Base-by-base conservation (phyloP, 2,888 invertebrate genomes). In the Volucella bombylans region DNA sequence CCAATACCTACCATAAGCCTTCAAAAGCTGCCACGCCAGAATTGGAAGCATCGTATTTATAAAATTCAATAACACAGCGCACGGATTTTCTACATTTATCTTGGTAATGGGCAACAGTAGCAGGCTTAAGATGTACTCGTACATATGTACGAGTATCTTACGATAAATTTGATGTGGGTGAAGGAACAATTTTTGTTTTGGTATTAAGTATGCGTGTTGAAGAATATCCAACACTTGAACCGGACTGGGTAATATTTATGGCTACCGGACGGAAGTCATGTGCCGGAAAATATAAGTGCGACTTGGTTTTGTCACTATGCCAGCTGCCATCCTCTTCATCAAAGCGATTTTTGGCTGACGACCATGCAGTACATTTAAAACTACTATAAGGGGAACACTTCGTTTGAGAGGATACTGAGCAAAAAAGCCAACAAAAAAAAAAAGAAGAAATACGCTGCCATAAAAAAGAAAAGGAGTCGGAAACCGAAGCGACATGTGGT, bases 281-380 rank as follows among this genome's bases (percentile, higher is more conserved):
- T 80, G 80, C 65, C 83, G 83, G 83, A 83, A 83, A 72, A 79
- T 74, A 79, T 61, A 79, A 79, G 83, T 83, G 74, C 74, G 71
- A 71, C 69, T 80, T 43, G 74, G 74, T 83, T 83, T 83, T 83
- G 83, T 83, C 83, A 83, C 74, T 52, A 59, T 57, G 83, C 83
- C 83, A 83, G 55, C 69, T 79, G 71, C 68, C 59, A 59, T 65
- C 65, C 74, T 71, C 74, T 83, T 41, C 65, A 80, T 83, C 83
- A 83, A 80, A 74, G 10, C 57, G 18, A 65, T 54, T 74, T 72
- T 83, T 80, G 80, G 83, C 79, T 65, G 14, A 54, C 68, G 50
- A 74, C 73, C 57, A 74, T 64, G 31, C 49, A 64, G 39, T 43
- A 62, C 52, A 61, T 12, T 64, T 38, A 15, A 69, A 54, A 69